Evolutionary conservation across 1,140 invertebrate genomes (phyloP).

Genomic region (Cephus cinctus): DNA sequence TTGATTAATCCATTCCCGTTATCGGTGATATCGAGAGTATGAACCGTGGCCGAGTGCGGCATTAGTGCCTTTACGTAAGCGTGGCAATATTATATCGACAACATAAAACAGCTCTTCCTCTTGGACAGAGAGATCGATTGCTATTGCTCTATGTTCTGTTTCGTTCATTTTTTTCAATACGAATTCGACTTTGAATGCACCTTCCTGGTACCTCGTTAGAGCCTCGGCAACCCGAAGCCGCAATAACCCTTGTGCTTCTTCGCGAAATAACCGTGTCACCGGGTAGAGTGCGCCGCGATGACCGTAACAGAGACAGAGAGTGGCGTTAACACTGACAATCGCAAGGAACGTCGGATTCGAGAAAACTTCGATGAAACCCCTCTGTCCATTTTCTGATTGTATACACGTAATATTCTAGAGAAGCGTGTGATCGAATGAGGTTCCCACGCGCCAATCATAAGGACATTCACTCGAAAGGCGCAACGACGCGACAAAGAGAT

Average conservation of each 20-base stretch:
- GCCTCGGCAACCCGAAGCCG: no score
- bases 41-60: slow-evolving; percentile 51
- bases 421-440: slow-evolving; percentile 13
- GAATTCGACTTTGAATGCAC: no score
- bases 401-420: slow-evolving; percentile 32
- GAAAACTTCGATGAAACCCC: slow-evolving; percentile 23
- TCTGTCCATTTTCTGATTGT: slow-evolving; percentile 40
- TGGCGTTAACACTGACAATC: neutral
- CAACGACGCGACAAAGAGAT: no score
- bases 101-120: slow-evolving; percentile 49
- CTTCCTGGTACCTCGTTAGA: no score
- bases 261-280: no score
- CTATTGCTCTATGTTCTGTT: no score
- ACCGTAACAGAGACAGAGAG: no score
- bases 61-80: slow-evolving; percentile 58
- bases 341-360: neutral
- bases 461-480: no score
- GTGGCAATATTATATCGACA: slow-evolving; percentile 58
- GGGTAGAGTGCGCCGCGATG: no score
- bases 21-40: neutral
- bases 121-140: slow-evolving; percentile 46
- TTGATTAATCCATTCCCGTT: no score
- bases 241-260: no score
- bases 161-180: no score
- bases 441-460: neutral